phyloP scores from a whole-genome alignment of 2,113 vertebrate genomes.

The Neodon shergylaensis region DNA sequence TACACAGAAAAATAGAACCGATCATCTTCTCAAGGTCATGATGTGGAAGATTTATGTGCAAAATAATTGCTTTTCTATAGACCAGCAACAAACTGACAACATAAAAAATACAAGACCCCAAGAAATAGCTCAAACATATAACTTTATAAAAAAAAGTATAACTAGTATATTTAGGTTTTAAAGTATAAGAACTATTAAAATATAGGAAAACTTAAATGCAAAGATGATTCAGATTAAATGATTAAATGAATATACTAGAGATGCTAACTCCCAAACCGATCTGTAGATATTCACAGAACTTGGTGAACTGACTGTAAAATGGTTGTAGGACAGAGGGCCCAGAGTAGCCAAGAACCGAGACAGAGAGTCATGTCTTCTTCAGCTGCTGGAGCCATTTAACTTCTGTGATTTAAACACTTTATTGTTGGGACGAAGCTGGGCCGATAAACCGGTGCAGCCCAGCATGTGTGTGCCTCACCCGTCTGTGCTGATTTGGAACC shows the following conservation, averaged over 20 bases:
- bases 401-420: not conserved
- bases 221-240: not conserved
- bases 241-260: not conserved
- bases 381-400: not conserved
- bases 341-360: not conserved
- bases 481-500: not conserved
- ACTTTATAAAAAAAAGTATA: not conserved
- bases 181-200: conserved; percentile 3
- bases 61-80: not conserved
- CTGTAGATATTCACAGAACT: conserved; percentile 24
- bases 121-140: not conserved
- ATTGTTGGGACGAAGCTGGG: not conserved
- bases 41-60: not conserved
- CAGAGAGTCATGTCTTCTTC: not conserved
- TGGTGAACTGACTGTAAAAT: not conserved
- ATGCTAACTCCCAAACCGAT: not conserved
- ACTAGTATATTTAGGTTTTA: conserved; percentile 29
- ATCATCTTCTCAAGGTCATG: not conserved
- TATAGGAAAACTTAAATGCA: not conserved
- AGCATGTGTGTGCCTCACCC: not conserved
- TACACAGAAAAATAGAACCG: not conserved
- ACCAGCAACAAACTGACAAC: not conserved
- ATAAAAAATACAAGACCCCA: not conserved
- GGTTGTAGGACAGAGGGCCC: not conserved
- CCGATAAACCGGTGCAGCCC: not conserved